A percentile compares a stretch with the other conserved stretches of the same genome.
These are phyloP conservation scores for Rostratula benghalensis DNA, from an alignment of 2,113 vertebrate species.

Conservation along the genomic window DNA sequence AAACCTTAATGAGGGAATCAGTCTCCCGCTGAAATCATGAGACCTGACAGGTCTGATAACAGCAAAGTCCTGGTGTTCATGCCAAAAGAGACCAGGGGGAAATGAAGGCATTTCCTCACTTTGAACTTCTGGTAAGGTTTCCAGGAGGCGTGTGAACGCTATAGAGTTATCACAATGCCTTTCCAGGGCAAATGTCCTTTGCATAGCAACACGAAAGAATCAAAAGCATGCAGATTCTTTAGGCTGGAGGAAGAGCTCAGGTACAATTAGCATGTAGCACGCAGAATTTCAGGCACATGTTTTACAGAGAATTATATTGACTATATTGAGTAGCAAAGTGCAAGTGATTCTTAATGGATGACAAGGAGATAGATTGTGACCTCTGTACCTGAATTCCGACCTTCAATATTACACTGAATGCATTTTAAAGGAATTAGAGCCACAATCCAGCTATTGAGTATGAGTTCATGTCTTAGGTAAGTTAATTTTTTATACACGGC, in stretches of 20 bases:
- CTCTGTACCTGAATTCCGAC: background rate
- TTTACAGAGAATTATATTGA: background rate
- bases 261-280: background rate
- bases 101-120: conserved; percentile 30
- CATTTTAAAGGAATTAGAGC: background rate
- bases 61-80: background rate
- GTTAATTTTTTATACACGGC: background rate
- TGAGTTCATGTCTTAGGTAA: background rate
- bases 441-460: background rate
- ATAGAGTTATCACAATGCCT: background rate
- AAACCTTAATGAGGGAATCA: background rate
- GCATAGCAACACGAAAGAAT: conserved; percentile 28
- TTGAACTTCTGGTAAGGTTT: conserved; percentile 29
- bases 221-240: conserved; percentile 11
- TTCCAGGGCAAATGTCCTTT: conserved; percentile 13
- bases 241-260: background rate
- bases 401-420: background rate
- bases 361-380: background rate
- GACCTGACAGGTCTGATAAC: conserved; percentile 3
- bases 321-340: background rate
- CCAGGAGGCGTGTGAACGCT: background rate
- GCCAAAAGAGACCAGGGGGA: background rate
- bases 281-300: background rate
- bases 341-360: background rate
- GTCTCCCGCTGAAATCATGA: background rate